phyloP scores from a whole-genome alignment of 1,140 invertebrate genomes.

The Seison nebaliae region DNA sequence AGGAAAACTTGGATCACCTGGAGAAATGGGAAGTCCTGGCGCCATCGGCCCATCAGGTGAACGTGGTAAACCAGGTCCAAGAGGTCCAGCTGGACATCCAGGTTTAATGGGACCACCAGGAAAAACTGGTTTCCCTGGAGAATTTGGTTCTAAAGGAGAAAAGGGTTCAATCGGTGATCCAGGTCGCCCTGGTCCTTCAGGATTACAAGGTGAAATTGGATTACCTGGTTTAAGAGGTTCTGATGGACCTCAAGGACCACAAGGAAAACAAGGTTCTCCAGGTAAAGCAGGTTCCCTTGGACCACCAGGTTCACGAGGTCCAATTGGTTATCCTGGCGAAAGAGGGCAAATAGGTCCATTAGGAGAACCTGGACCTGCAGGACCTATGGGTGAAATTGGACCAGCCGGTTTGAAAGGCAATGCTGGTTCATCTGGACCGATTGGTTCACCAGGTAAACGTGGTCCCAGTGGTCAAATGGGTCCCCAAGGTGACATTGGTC shows the following conservation, averaged over 20 bases:
- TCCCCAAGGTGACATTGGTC: constrained; percentile 1
- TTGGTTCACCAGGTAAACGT: constrained; percentile 1
- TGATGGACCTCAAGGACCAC: constrained; percentile 5
- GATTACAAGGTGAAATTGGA: constrained; percentile 5
- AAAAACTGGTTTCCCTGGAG: not conserved
- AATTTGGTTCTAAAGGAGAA: constrained; percentile 8
- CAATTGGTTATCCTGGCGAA: not conserved
- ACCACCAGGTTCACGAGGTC: constrained; percentile 2
- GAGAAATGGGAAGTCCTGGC: constrained; percentile 33
- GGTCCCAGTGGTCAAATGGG: constrained; percentile 5
- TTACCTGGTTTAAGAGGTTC: not conserved
- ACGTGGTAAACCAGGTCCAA: constrained; percentile 14
- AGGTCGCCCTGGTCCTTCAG: constrained; percentile 1
- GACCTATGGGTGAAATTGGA: not conserved
- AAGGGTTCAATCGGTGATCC: constrained; percentile 10
- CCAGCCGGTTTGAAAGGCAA: not conserved
- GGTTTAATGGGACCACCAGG: not conserved
- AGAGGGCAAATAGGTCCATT: no score
- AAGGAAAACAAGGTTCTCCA: constrained; percentile 2
- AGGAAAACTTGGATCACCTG: constrained; percentile 21
- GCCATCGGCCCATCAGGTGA: constrained; percentile 33
- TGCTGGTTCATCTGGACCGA: constrained; percentile 2
- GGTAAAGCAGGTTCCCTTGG: constrained; percentile 6
- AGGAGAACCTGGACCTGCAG: constrained; percentile 1
- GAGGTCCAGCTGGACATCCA: constrained; percentile 14